A percentile compares a stretch with the other conserved stretches of the same genome.
Evolutionary conservation across 2,888 invertebrate species (phyloP).

Genomic region (Idaea biselata): DNA sequence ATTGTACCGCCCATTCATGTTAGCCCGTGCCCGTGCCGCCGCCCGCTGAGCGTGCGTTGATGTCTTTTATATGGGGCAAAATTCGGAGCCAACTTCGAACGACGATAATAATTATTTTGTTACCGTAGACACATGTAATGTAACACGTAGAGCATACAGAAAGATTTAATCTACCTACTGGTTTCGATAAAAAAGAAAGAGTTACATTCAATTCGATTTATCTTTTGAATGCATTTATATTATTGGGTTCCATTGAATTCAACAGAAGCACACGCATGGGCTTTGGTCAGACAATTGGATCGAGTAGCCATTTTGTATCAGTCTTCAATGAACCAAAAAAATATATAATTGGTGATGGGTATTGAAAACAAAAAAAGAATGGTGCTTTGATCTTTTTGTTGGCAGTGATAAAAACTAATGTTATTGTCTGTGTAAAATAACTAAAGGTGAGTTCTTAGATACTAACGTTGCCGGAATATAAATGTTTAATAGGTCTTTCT

Average conservation of each 20-base stretch:
- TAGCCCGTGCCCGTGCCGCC: not conserved
- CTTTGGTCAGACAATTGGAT: conserved; percentile 53
- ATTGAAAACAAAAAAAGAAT: conserved; percentile 45
- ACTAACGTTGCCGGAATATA: not conserved
- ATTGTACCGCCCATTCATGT: not conserved
- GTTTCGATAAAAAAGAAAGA: conserved; percentile 1
- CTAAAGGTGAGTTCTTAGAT: not conserved
- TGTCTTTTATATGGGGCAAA: conserved; percentile 3
- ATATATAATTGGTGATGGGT: conserved; percentile 62
- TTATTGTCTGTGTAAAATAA: not conserved
- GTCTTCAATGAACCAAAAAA: conserved; percentile 65
- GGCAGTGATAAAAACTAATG: not conserved
- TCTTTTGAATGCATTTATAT: conserved; percentile 36
- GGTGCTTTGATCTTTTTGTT: not conserved
- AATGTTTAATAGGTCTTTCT: not conserved
- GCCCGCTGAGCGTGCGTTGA: conserved; percentile 8
- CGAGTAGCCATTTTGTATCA: conserved; percentile 59
- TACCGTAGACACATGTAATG: not conserved
- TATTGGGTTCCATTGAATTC: conserved; percentile 40
- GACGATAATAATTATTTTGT: not conserved
- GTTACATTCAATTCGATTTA: conserved; percentile 38
- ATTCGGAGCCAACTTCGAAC: not conserved
- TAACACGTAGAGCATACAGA: not conserved
- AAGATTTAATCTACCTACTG: not conserved
- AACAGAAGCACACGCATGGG: conserved; percentile 46